These are phyloP conservation scores for Chymomyza fuscimana DNA, from an alignment of 2,888 invertebrate genomes.

Conservation along the genomic window DNA sequence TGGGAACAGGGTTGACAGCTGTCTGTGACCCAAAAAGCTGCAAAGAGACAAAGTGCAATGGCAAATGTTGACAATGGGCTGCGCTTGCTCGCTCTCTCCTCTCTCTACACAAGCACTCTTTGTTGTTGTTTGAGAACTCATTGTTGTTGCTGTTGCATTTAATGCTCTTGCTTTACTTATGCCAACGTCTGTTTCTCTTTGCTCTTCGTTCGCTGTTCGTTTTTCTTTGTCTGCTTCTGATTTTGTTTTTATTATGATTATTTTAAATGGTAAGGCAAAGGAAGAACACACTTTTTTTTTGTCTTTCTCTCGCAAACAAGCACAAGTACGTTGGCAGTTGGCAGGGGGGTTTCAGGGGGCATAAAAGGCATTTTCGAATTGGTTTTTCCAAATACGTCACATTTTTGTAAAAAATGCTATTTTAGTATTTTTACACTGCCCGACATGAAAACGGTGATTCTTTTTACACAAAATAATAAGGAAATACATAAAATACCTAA, in stretches of 20 bases:
- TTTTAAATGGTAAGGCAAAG: slow-evolving; percentile 67
- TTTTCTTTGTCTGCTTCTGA: slow-evolving; percentile 30
- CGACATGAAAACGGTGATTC: too few relatives aligned
- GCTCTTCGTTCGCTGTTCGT: slow-evolving; percentile 5
- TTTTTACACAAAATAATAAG: too few relatives aligned
- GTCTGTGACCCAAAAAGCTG: slow-evolving; percentile 29
- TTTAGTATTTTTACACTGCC: too few relatives aligned
- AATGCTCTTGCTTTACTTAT: slow-evolving; percentile 43
- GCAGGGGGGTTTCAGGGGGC: too few relatives aligned
- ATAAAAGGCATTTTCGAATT: too few relatives aligned
- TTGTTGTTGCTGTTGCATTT: slow-evolving; percentile 18
- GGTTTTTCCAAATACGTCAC: too few relatives aligned
- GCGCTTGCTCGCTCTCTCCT: slow-evolving; percentile 3
- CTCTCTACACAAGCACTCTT: neutral
- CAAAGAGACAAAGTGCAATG: slow-evolving; percentile 59
- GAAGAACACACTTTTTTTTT: slow-evolving; percentile 8
- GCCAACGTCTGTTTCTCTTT: neutral
- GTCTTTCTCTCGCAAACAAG: slow-evolving; percentile 36
- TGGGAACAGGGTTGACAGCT: slow-evolving; percentile 1
- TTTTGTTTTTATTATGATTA: slow-evolving; percentile 72
- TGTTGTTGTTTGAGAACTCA: slow-evolving; percentile 21
- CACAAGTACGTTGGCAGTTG: neutral
- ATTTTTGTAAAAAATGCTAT: too few relatives aligned
- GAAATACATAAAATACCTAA: too few relatives aligned
- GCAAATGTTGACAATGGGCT: slow-evolving; percentile 66